A percentile compares a stretch with the other conserved stretches of the same genome.
phyloP scores from a whole-genome alignment of 2,113 vertebrate genomes.

The Elanoides forficatus region DNA sequence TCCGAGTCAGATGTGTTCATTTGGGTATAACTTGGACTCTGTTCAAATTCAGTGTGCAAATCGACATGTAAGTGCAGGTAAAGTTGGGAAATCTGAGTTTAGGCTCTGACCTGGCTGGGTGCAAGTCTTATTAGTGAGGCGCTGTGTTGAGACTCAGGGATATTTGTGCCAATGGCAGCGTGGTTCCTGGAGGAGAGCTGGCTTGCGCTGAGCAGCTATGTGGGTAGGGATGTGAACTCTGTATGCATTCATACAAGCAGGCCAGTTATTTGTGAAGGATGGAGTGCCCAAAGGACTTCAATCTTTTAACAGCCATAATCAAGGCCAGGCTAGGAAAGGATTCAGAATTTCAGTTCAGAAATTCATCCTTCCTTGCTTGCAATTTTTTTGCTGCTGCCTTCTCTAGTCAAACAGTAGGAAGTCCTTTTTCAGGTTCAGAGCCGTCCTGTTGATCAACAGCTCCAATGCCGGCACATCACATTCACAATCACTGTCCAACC shows the following conservation, averaged over 20 bases:
- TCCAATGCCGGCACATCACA: not conserved
- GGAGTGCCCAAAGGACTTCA: not conserved
- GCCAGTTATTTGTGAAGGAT: not conserved
- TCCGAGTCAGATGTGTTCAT: not conserved
- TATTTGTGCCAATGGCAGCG: not conserved
- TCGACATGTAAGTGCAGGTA: not conserved
- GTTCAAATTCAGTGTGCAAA: not conserved
- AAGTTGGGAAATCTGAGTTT: not conserved
- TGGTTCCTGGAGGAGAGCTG: not conserved
- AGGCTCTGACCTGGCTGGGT: not conserved
- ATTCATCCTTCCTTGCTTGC: not conserved
- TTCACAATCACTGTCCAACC: not conserved
- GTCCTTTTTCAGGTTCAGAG: not conserved
- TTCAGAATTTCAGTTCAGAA: not conserved
- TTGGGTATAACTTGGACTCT: not conserved
- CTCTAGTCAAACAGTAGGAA: not conserved
- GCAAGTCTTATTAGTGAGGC: not conserved
- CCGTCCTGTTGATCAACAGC: not conserved
- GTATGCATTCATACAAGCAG: not conserved
- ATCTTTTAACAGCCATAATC: not conserved
- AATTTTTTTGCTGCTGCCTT: not conserved
- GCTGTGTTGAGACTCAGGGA: not conserved
- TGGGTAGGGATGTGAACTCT: not conserved
- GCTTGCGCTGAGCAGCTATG: not conserved
- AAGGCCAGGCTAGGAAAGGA: not conserved